These are phyloP conservation scores for Pseudopodoces humilis DNA, from an alignment of 2,113 vertebrate genomes.

Conservation along the genomic window DNA sequence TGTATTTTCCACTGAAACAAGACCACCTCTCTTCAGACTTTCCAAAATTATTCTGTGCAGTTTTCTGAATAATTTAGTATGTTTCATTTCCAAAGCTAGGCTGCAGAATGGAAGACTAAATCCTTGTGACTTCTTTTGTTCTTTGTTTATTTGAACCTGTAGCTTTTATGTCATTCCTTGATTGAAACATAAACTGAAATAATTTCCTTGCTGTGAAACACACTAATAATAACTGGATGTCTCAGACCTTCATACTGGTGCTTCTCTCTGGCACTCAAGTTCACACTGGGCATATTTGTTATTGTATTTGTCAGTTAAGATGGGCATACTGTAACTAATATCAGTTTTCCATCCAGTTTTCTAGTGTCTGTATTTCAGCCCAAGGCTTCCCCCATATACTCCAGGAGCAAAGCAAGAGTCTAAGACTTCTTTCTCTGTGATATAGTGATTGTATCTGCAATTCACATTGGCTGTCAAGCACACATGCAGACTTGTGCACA, in stretches of 20 bases:
- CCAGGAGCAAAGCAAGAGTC: background rate
- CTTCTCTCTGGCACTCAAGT: background rate
- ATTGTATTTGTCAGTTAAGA: background rate
- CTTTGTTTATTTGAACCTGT: background rate
- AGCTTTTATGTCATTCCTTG: background rate
- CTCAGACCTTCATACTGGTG: background rate
- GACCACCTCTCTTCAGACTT: background rate
- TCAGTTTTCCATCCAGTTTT: background rate
- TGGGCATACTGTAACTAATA: background rate
- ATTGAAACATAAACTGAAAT: background rate
- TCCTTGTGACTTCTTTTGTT: background rate
- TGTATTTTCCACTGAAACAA: background rate
- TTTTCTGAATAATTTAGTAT: background rate
- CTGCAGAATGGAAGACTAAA: background rate
- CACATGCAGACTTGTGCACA: accelerated
- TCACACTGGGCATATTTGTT: background rate
- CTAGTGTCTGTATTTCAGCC: background rate
- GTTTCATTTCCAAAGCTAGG: background rate
- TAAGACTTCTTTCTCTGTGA: background rate
- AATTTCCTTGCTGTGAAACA: background rate
- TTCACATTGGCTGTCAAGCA: background rate
- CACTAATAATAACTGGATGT: background rate
- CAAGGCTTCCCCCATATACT: background rate
- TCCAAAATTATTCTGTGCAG: background rate
- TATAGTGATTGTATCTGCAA: background rate